Conservation (phyloP, 2,797 vertebrate species). For the Micropoecilia bifurca region DNA sequence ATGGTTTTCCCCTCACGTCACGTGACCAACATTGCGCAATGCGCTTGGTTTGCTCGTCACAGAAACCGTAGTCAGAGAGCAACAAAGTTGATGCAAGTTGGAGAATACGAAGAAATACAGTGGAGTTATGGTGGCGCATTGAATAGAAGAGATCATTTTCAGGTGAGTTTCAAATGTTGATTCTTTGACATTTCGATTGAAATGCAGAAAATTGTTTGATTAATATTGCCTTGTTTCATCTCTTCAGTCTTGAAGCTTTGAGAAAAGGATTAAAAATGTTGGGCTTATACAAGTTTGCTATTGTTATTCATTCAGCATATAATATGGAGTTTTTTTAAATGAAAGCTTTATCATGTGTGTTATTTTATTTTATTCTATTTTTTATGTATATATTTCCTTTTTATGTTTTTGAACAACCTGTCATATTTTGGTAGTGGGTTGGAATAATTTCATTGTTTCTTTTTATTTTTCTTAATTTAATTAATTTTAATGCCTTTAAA, state of each 20-base stretch:
- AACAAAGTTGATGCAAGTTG: background rate
- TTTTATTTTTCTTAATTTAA: background rate
- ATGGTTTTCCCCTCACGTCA: slow-evolving; percentile 48
- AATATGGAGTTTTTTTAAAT: background rate
- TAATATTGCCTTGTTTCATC: background rate
- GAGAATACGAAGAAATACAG: too few species aligned
- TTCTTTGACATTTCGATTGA: background rate
- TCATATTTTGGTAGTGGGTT: background rate
- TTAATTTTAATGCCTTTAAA: background rate
- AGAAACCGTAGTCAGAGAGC: background rate
- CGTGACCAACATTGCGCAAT: slow-evolving; percentile 43
- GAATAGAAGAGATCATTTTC: background rate
- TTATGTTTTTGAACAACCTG: background rate
- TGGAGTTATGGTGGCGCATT: background rate
- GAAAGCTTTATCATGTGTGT: background rate
- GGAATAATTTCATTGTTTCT: background rate
- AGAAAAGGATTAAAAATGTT: background rate
- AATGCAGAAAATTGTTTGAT: background rate
- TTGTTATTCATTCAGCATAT: background rate
- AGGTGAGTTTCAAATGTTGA: slow-evolving; percentile 38
- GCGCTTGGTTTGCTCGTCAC: background rate
- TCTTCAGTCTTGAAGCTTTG: background rate
- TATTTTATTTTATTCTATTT: too few species aligned
- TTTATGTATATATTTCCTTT: too few species aligned
- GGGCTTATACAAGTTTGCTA: background rate